Evolutionary conservation across 2,888 invertebrate species (phyloP), one percentile per base, ranked within the genome.

Genomic region (Venustoraphidia nigricollis): DNA sequence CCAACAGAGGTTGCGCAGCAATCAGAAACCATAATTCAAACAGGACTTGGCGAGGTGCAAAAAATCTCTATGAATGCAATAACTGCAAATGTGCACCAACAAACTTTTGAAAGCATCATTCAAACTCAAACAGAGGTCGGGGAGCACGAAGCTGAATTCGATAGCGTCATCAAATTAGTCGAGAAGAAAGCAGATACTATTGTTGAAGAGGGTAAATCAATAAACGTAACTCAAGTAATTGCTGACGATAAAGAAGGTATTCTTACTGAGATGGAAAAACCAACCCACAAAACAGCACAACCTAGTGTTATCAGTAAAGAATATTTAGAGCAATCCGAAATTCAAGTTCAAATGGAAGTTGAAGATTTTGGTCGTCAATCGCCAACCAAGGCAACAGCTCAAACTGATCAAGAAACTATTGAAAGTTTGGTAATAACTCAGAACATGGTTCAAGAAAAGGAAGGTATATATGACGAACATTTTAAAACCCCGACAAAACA

Each of bases 371-470:
- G 66, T 38, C 62, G 60, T 48, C 55, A 59, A 44, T 53, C 60
- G 47, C 61, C 60, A 35, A 58, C 51, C 10, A 69, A 70, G 6
- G 65, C 65, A 51, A 45, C 66, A 37, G 60, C 60, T 10, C 66
- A 66, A 52, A 56, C 64, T 36, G 53, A 57, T 58, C 62, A 60
- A 11, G 57, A 65, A 51, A 65, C 69, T 53, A 61, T 66, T 41
- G 70, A 72, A 59, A 61, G 73, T 52, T 51, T 77, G 11, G 62
- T 64, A 41, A 67, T 72, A 8, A 68, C 68, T 2, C 70, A 74
- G 62, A 61, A 70, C 34, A 54, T 70, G 41, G 57, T 67, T 8
- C 67, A 68, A 46, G 76, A 76, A 57, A 65, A 60, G 52, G 71
- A 70, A 46, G 57, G 50, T 39, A 53, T 56, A 8, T 55, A 57